Percentiles rank a stretch among this genome's conserved stretches.
phyloP scores from a whole-genome alignment of 2,797 vertebrate genomes.

The Falco naumanni region DNA sequence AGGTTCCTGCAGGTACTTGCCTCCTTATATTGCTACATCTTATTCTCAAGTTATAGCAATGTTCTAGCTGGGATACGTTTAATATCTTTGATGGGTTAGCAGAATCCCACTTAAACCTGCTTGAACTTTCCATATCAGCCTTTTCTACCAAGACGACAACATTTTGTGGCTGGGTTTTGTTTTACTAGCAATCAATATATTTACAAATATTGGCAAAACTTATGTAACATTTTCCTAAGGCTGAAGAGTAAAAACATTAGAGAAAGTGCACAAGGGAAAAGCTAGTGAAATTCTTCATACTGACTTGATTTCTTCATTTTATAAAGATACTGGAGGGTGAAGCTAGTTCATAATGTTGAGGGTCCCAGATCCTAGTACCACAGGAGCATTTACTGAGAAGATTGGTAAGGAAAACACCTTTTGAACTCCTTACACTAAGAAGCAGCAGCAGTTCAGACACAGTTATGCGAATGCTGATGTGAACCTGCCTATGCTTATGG shows the following conservation, averaged over 20 bases:
- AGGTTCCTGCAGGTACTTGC: background rate
- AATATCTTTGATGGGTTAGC: background rate
- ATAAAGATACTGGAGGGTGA: background rate
- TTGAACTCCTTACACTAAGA: background rate
- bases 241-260: background rate
- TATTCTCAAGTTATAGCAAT: background rate
- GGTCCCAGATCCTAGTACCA: background rate
- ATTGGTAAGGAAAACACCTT: background rate
- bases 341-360: background rate
- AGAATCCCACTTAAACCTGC: background rate
- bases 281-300: background rate
- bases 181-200: background rate
- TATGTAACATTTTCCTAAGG: background rate
- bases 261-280: background rate
- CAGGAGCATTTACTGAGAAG: background rate
- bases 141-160: background rate
- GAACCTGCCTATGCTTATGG: background rate
- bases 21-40: background rate
- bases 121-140: background rate
- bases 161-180: background rate
- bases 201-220: background rate
- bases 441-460: background rate
- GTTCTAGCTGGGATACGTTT: background rate
- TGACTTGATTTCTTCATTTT: accelerated
- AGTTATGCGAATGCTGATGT: background rate